Base-by-base conservation (phyloP, 2,113 vertebrate species). In the Channa argus region DNA sequence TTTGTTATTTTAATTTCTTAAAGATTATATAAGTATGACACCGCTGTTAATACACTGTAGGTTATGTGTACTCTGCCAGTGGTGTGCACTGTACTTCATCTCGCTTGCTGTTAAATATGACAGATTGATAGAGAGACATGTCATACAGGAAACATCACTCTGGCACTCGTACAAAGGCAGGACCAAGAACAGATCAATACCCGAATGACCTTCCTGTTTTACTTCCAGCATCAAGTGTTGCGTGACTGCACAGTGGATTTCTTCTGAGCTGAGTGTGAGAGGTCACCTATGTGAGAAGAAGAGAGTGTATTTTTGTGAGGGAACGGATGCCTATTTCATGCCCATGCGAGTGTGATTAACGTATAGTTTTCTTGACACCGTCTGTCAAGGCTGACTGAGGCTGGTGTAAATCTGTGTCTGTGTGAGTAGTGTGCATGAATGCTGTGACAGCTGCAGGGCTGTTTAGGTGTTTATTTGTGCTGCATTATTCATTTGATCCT, bases 311-410 rank as follows among this genome's bases (percentile, higher is more conserved):
- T 71, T 68, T 52, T 50, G 66, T 8, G 34, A 63, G 13, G 13
- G 14, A 52, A 46, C 5, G 47, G 64, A 63, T 14, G 73, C 50
- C 62, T 71, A 53, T 64, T 82, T 83, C 75, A 79, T 58, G 74
- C 71, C 64, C 49, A 10, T 12, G 71, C 1, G 14, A 71, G 63
- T 80, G 86, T 68, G 76, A 83, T 88, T 49, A 76, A 76, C 44
- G 41, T 80, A 70, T 65, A 74, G 74, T 37, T 65, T 64, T 64
- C 66, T 15, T 65, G 59, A 75, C 83, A 74, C 1, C 54, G 63
- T 79, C 50, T 6, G 62, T 79, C 67, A 77, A 14, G 67, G 68
- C 62, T 77, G 67, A 86, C 44, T 44, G 64, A 52, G 0, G 46
- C 67, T 39, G 65, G 63, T 56, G 39, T 87, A 80, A 85, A 85